Conservation (phyloP, 2,888 invertebrate species). For the Onchidella celtica region DNA sequence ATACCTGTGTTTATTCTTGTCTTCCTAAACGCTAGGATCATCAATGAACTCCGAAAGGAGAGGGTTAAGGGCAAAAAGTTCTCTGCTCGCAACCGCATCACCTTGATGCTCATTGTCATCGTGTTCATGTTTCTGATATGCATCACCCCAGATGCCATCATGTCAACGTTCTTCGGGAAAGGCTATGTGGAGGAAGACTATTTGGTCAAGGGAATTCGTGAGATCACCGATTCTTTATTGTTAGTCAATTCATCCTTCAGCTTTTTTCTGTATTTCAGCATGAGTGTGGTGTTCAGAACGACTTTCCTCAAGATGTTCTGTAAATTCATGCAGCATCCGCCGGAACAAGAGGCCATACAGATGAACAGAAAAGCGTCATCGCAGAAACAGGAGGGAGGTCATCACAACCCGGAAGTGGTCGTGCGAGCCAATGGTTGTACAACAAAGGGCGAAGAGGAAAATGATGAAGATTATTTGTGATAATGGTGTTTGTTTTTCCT, state of each 20-base stretch:
- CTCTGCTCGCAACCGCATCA: slow-evolving; percentile 76
- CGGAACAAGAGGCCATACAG: slow-evolving; percentile 21
- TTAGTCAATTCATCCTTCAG: slow-evolving; percentile 78
- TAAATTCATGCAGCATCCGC: slow-evolving; percentile 35
- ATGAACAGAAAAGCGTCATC: background rate
- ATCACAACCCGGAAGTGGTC: slow-evolving; percentile 24
- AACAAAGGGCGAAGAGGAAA: background rate
- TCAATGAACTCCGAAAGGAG: slow-evolving; percentile 72
- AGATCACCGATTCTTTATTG: slow-evolving; percentile 78
- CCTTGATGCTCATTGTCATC: slow-evolving; percentile 77
- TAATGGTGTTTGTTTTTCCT: too few relatives aligned
- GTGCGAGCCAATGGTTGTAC: slow-evolving; percentile 35
- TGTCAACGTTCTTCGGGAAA: slow-evolving; percentile 78
- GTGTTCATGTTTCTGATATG: slow-evolving; percentile 78
- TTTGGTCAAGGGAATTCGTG: slow-evolving; percentile 75
- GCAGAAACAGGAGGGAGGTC: background rate
- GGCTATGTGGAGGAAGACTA: slow-evolving; percentile 77
- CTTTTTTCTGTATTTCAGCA: slow-evolving; percentile 76
- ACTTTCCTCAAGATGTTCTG: slow-evolving; percentile 74
- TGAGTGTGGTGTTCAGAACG: slow-evolving; percentile 75
- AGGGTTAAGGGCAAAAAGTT: slow-evolving; percentile 71
- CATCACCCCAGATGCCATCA: slow-evolving; percentile 78
- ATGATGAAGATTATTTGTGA: background rate
- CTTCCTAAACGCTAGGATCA: slow-evolving; percentile 74
- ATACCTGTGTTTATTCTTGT: slow-evolving; percentile 76